These are phyloP conservation scores for Dorcus hopei DNA, from an alignment of 2,888 invertebrate genomes.

Conservation along the genomic window DNA sequence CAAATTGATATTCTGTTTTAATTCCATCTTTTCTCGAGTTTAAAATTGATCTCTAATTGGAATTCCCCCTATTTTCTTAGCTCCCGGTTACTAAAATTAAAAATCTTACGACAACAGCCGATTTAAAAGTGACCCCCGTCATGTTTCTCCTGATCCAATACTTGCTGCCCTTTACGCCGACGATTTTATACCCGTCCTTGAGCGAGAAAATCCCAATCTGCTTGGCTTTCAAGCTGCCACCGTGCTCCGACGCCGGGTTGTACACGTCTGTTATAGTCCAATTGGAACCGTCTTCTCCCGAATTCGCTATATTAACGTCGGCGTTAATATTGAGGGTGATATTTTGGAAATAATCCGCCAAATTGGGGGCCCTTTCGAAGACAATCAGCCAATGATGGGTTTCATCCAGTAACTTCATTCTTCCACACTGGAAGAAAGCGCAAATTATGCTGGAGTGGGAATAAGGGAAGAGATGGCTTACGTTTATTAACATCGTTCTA, in stretches of 20 bases:
- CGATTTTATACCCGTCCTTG: constrained; percentile 30
- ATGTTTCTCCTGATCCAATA: constrained; percentile 53
- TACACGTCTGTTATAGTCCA: constrained; percentile 51
- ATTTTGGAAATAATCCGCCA: not conserved
- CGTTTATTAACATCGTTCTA: not conserved
- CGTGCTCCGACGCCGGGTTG: constrained; percentile 56
- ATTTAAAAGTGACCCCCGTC: constrained; percentile 55
- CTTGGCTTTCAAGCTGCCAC: constrained; percentile 52
- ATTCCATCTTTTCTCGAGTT: too few relatives aligned
- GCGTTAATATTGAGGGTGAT: not conserved
- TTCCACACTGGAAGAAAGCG: not conserved
- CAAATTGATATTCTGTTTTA: too few relatives aligned
- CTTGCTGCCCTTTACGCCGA: constrained; percentile 30
- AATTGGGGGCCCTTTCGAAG: not conserved
- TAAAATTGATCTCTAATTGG: too few relatives aligned
- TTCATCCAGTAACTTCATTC: not conserved
- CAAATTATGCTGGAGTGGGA: too few relatives aligned
- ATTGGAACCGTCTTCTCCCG: not conserved
- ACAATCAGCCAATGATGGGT: not conserved
- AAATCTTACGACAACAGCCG: constrained; percentile 53
- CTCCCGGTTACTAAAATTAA: too few relatives aligned
- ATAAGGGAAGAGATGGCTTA: not conserved
- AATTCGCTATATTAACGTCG: not conserved
- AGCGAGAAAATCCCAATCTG: constrained; percentile 53
- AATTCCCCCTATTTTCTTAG: too few relatives aligned